Percentiles rank a stretch among this genome's conserved stretches.
Conservation (phyloP, 2,113 vertebrate genomes). For the Morone saxatilis region DNA sequence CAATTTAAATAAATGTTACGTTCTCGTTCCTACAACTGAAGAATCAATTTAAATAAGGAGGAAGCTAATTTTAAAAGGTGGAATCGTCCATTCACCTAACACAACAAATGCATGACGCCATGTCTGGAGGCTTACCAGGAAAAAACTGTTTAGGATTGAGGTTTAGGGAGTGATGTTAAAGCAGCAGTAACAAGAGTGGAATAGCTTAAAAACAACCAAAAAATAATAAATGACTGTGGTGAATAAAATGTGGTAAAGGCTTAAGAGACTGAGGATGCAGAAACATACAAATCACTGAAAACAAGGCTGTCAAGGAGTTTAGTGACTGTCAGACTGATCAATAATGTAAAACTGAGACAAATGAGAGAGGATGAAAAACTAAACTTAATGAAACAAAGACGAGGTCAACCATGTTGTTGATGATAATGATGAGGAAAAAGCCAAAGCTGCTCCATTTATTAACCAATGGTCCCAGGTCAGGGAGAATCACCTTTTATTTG, state of each 20-base stretch:
- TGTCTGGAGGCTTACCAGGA: constrained; percentile 67
- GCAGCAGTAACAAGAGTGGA: constrained; percentile 85
- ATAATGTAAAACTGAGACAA: constrained; percentile 29
- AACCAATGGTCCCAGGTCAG: constrained; percentile 44
- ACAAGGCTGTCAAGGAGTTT: constrained; percentile 81
- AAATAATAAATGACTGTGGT: constrained; percentile 60
- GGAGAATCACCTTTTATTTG: not conserved
- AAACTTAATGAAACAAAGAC: constrained; percentile 69
- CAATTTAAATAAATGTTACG: constrained; percentile 84
- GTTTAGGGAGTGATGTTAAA: constrained; percentile 71
- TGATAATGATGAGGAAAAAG: constrained; percentile 20
- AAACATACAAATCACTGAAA: constrained; percentile 69
- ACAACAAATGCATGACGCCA: constrained; percentile 78
- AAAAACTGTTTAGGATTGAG: constrained; percentile 63
- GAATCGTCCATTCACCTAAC: constrained; percentile 67
- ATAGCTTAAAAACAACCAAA: constrained; percentile 85
- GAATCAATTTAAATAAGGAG: constrained; percentile 83
- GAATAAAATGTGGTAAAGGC: constrained; percentile 80
- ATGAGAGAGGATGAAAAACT: constrained; percentile 7
- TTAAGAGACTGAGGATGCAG: constrained; percentile 57
- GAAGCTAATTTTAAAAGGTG: constrained; percentile 76
- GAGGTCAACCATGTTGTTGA: constrained; percentile 55
- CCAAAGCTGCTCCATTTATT: constrained; percentile 35
- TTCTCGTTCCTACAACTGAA: constrained; percentile 80
- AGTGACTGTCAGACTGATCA: constrained; percentile 82